Base-by-base conservation (phyloP, 2,113 vertebrate species). In the Sceloporus undulatus region DNA sequence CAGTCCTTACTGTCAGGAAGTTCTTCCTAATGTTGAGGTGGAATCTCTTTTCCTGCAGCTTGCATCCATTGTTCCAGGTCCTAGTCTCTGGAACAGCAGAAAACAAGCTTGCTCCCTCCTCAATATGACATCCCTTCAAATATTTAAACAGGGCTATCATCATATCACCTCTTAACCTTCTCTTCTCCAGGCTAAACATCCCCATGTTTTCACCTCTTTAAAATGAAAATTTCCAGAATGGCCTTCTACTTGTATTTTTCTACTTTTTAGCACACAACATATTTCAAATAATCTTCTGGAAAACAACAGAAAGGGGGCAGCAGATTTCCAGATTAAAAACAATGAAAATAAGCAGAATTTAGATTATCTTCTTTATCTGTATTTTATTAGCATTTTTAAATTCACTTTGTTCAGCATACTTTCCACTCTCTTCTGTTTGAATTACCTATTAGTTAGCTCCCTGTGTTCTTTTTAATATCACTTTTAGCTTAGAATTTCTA, bases 261-360 rank as follows among this genome's bases (percentile, higher is more conserved):
- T 19, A 80, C 14, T 71, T 56, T 27, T 25, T 68, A 86, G 65
- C 19, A 54, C 38, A 25, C 73, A 48, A 0, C 66, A 42, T 40
- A 65, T 34, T 23, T 25, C 18, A 19, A n/a, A 79, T 6, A 14
- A 52, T 84, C 80, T 87, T 91, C 70, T 59, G 38, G 11, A 16
- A 90, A 91, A 82, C 7, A 83, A 87, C 91, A 88, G 27, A 21
- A 82, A 90, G 93, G 75, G 93, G 86, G 91, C 87, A 96, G 92
- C 71, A 94, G 91, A 85, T 56, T 93, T 87, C 48, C 90, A 93
- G 79, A 87, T 68, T n/a, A 40, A 85, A 75, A 70, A 59, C 56
- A 70, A 82, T 11, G 48, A 73, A 25, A 62, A 85, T 7, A 56
- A 54, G 38, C 21, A 48, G 21, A 25, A 77, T 21, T 77, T 42